phyloP scores from a whole-genome alignment of 2,113 vertebrate genomes.

The Phalacrocorax brasilianus region DNA sequence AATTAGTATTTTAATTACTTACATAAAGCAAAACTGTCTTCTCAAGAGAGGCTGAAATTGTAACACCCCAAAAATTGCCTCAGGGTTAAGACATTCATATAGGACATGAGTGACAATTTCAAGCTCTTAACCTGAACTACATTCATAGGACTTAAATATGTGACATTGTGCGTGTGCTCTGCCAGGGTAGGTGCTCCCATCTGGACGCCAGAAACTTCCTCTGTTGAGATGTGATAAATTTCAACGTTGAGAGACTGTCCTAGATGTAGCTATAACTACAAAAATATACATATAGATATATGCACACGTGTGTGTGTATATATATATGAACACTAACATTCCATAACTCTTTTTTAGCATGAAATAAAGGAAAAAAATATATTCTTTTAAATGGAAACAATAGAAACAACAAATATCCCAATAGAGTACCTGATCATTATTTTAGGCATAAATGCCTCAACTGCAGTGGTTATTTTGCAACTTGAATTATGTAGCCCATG shows the following conservation, averaged over 20 bases:
- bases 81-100: conserved; percentile 40
- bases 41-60: neutral
- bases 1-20: conserved; percentile 67
- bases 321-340: accelerated
- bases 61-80: conserved; percentile 18
- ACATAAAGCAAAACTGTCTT: conserved; percentile 28
- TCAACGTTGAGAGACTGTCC: neutral
- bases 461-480: neutral
- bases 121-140: conserved; percentile 4
- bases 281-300: neutral
- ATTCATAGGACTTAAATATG: neutral
- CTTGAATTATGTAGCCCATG: neutral
- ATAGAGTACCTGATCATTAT: neutral
- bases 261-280: neutral
- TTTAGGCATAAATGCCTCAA: neutral
- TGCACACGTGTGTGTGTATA: too few relatives aligned
- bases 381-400: neutral
- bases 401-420: neutral
- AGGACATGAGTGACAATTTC: neutral
- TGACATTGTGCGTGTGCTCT: neutral
- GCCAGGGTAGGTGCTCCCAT: neutral
- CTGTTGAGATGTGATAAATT: neutral
- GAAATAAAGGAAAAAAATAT: neutral
- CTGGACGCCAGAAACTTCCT: neutral
- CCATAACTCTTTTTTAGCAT: neutral